Percentiles rank a stretch among this genome's conserved stretches.
Conservation (phyloP, 2,113 vertebrate genomes). For the Scomber japonicus region DNA sequence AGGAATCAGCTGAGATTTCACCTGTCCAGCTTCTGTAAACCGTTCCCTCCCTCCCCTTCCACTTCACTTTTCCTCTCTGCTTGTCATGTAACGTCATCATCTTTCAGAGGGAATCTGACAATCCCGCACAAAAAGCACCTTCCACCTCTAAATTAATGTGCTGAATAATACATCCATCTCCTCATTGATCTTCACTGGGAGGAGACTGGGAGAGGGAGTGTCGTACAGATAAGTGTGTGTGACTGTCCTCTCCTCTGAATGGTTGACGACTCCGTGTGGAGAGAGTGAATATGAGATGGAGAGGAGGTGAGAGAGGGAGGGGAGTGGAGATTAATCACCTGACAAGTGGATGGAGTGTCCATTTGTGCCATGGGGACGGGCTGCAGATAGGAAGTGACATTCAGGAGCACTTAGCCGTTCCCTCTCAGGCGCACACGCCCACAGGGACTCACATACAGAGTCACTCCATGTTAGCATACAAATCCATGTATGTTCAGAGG, state of each 20-base stretch:
- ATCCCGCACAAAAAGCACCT: conserved; percentile 35
- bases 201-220: conserved; percentile 32
- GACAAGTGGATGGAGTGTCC: conserved; percentile 83
- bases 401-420: conserved; percentile 73
- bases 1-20: conserved; percentile 16
- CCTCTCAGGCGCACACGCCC: conserved; percentile 22
- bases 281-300: conserved; percentile 65
- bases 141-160: conserved; percentile 53
- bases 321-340: conserved; percentile 78
- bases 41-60: conserved; percentile 26
- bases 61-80: conserved; percentile 27
- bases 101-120: conserved; percentile 30
- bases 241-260: conserved; percentile 48
- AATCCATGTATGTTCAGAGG: not conserved
- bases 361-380: conserved; percentile 77
- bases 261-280: conserved; percentile 56
- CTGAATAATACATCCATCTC: conserved; percentile 66
- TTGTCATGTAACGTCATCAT: conserved; percentile 45
- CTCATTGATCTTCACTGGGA: conserved; percentile 65
- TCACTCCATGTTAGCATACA: conserved; percentile 23
- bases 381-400: conserved; percentile 80
- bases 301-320: conserved; percentile 61
- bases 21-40: conserved; percentile 18
- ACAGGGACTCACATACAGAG: not conserved
- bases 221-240: conserved; percentile 28